A percentile compares a stretch with the other conserved stretches of the same genome.
Evolutionary conservation across 2,888 invertebrate genomes (phyloP).

Genomic region (Scaptodrosophila latifasciaeformis): DNA sequence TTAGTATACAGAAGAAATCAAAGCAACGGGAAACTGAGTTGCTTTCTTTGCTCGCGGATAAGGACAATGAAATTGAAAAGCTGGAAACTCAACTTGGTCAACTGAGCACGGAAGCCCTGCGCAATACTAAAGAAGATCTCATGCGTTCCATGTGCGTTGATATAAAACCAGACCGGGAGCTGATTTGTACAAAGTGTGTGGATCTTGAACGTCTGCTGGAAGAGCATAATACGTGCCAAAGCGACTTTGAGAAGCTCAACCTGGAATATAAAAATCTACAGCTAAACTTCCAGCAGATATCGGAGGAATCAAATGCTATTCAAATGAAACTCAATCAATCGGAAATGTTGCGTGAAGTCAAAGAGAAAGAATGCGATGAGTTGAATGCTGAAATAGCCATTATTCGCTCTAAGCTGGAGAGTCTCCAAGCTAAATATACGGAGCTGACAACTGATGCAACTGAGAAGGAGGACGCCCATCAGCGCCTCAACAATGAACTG

Average conservation of each 20-base stretch:
- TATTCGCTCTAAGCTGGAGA: constrained; percentile 44
- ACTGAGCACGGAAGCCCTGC: constrained; percentile 45
- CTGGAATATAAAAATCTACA: constrained; percentile 34
- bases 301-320: constrained; percentile 20
- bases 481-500: constrained; percentile 46
- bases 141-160: constrained; percentile 50
- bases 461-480: constrained; percentile 47
- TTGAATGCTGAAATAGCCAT: constrained; percentile 46
- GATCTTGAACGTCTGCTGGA: constrained; percentile 52
- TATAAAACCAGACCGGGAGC: constrained; percentile 20
- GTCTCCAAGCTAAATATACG: constrained; percentile 42
- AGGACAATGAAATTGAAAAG: constrained; percentile 47
- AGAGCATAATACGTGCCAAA: constrained; percentile 39
- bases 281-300: constrained; percentile 24
- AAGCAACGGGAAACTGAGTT: constrained; percentile 78
- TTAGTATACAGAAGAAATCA: constrained; percentile 76
- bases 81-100: constrained; percentile 50
- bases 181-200: constrained; percentile 56
- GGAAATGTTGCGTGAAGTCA: constrained; percentile 18
- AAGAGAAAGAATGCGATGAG: constrained; percentile 48
- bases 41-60: constrained; percentile 76
- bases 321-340: constrained; percentile 24
- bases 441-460: constrained; percentile 41
- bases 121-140: constrained; percentile 58
- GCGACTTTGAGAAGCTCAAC: constrained; percentile 36